Evolutionary conservation across 2,888 invertebrate species (phyloP), one percentile per base, ranked within the genome.

Genomic region (Lottia gigantea): DNA sequence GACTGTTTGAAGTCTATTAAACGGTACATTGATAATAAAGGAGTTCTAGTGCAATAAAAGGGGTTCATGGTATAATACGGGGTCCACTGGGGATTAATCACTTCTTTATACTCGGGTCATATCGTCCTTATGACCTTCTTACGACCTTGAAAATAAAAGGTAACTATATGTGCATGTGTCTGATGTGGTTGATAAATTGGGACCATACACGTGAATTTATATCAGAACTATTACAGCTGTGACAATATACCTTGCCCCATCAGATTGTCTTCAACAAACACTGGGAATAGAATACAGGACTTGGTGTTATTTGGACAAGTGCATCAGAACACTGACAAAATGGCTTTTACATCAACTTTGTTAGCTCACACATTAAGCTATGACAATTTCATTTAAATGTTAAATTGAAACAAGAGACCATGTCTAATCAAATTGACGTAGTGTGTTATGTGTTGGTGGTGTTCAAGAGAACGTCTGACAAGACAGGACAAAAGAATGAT

Each of bases 311-410:
- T 55, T 55, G 23, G 55, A 55, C 55, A 55, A 55, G 55, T 55
- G 55, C 19, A 23, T 15, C 19, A 23, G 19, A 23, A 23, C 19
- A 55, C 23, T 55, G 19, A 55, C 23, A 55, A 55, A 55, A 55
- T 23, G 23, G 55, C 19, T 55, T 55, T 23, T 23, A 55, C 55
- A 55, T 55, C 19, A 23, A 23, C 55, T 55, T 23, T 55, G 55
- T 55, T 55, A 55, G 55, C 55, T 23, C 19, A 55, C 19, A 55
- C 23, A 55, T 55, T 55, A 55, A 55, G 55, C 19, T 40, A 55
- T 23, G 55, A 55, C 55, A 55, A 55, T 55, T 55, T 55, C 55
- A 55, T 55, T 55, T 23, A 55, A 55, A 55, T 23, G 19, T 23
- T 55, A 23, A 55, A 55, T 55, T 23, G 55, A 40, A 40, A 40